A percentile compares a stretch with the other conserved stretches of the same genome.
phyloP scores from a whole-genome alignment of 2,113 vertebrate species.

The Myiopsitta monachus region DNA sequence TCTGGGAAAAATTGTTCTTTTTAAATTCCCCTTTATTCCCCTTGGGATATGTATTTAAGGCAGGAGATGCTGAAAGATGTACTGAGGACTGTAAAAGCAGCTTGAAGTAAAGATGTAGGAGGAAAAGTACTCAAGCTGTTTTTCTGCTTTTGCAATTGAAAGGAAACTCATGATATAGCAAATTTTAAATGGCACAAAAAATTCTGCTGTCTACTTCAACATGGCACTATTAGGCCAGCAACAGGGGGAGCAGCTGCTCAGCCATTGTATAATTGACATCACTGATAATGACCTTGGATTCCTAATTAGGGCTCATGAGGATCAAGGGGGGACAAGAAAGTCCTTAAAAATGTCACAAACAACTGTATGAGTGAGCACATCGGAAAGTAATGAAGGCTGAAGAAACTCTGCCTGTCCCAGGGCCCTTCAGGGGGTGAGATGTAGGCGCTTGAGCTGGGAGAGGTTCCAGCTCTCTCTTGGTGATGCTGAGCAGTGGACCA shows the following conservation, averaged over 20 bases:
- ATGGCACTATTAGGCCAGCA: constrained; percentile 53
- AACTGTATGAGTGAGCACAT: not conserved
- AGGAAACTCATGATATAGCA: constrained; percentile 60
- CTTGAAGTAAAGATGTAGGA: constrained; percentile 62
- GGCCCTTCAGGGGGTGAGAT: not conserved
- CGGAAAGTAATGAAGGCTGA: not conserved
- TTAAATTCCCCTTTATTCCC: constrained; percentile 28
- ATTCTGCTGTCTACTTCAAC: constrained; percentile 55
- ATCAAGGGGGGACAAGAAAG: not conserved
- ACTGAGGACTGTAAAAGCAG: constrained; percentile 50
- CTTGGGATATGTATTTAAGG: constrained; percentile 39
- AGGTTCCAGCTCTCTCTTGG: not conserved
- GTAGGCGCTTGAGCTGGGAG: not conserved
- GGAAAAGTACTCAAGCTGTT: constrained; percentile 66
- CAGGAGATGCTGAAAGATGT: constrained; percentile 46
- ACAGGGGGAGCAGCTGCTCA: constrained; percentile 58
- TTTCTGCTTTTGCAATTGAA: constrained; percentile 67
- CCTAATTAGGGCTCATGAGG: constrained; percentile 13
- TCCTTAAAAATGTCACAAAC: not conserved
- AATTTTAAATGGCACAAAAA: constrained; percentile 53
- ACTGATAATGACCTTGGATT: constrained; percentile 23
- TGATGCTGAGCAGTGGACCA: not conserved
- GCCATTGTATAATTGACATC: constrained; percentile 34
- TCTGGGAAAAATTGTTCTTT: constrained; percentile 34
- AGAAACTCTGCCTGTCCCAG: not conserved